phyloP scores from a whole-genome alignment of 2,888 invertebrate species.

The Pteria penguin region DNA sequence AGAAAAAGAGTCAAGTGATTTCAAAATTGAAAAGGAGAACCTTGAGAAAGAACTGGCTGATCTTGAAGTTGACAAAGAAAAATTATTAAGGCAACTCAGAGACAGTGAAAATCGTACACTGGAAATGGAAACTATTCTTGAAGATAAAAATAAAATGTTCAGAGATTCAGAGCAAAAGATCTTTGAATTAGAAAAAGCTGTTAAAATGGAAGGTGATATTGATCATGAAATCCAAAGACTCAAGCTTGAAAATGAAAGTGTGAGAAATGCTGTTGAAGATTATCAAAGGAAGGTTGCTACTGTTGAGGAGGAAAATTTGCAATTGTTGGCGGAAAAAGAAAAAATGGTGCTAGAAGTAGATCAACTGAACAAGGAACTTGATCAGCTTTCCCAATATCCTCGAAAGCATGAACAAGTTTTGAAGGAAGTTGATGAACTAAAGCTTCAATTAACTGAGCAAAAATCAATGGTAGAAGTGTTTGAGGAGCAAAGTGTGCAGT shows the following conservation, averaged over 20 bases:
- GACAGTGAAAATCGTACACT: background rate
- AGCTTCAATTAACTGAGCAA: background rate
- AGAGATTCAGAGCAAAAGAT: conserved; percentile 20
- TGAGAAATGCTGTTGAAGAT: background rate
- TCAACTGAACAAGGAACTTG: conserved; percentile 2
- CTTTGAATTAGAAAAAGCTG: too few species aligned
- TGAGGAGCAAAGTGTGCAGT: conserved; percentile 45
- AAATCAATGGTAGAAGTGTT: conserved; percentile 14
- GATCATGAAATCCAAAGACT: background rate
- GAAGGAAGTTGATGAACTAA: conserved; percentile 19
- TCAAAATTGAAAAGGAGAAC: background rate
- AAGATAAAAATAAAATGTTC: conserved; percentile 15
- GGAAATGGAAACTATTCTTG: background rate
- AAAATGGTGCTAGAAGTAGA: background rate
- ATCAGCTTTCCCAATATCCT: conserved; percentile 23
- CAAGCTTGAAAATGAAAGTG: conserved; percentile 3
- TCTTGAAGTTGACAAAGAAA: background rate
- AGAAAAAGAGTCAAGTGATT: background rate
- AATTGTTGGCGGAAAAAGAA: background rate
- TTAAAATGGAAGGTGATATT: conserved; percentile 4
- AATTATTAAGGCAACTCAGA: background rate
- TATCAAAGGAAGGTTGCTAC: background rate
- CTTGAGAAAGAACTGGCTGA: background rate
- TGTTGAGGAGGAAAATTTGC: background rate
- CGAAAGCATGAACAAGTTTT: conserved; percentile 14